Conservation (phyloP, 2,113 vertebrate species). For the Thinocorus orbignyianus region DNA sequence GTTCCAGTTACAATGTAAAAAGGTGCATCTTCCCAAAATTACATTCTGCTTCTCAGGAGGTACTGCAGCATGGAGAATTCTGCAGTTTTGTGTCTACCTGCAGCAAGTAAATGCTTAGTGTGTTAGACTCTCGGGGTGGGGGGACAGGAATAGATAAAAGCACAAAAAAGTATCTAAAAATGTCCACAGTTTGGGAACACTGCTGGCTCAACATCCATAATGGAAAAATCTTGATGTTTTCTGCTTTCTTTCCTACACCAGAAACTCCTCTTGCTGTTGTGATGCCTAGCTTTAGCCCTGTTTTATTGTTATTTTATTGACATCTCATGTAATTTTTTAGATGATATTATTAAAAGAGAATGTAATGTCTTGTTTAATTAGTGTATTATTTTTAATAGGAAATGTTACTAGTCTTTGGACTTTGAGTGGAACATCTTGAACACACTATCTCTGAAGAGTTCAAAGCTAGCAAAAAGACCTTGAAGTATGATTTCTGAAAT, state of each 20-base stretch:
- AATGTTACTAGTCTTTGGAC: not conserved
- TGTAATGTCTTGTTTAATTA: not conserved
- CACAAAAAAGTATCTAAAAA: not conserved
- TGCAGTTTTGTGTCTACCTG: not conserved
- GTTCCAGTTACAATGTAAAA: not conserved
- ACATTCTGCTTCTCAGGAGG: not conserved
- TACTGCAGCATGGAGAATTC: not conserved
- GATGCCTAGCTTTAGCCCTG: not conserved
- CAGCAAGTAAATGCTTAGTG: not conserved
- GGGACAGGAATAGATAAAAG: not conserved
- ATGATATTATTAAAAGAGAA: not conserved
- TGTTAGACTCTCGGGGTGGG: not conserved
- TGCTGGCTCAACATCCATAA: not conserved
- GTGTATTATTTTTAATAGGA: not conserved
- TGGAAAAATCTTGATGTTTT: not conserved
- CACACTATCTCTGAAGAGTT: fast-evolving
- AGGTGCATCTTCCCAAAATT: not conserved
- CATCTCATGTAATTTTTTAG: not conserved
- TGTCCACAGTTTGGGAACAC: not conserved
- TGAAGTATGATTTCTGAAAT: not conserved
- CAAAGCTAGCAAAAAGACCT: not conserved
- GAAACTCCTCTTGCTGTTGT: not conserved
- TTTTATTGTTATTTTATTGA: not conserved
- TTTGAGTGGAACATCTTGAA: not conserved
- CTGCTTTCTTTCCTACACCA: not conserved